phyloP scores from a whole-genome alignment of 1,140 invertebrate genomes.

The Drosophila nasuta region DNA sequence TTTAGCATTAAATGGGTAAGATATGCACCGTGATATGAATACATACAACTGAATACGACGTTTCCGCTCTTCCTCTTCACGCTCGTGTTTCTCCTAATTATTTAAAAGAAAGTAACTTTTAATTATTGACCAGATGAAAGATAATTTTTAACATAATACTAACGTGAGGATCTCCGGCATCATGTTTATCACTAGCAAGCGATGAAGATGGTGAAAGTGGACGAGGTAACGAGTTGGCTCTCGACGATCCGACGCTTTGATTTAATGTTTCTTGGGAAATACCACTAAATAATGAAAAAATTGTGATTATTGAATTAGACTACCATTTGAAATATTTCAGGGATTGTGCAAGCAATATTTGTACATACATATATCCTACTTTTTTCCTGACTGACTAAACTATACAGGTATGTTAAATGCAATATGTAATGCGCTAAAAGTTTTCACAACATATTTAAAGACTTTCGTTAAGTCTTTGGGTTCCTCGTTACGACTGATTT shows the following conservation, averaged over 20 bases:
- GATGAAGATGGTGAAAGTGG: constrained; percentile 94
- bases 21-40: constrained; percentile 98
- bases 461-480: no score
- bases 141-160: constrained; percentile 37
- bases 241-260: constrained; percentile 86
- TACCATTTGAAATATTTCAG: constrained; percentile 39
- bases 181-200: constrained; percentile 91
- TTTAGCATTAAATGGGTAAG: constrained; percentile 99
- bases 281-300: constrained; percentile 88
- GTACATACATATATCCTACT: no score
- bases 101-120: not conserved
- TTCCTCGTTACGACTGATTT: no score
- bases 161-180: constrained; percentile 81
- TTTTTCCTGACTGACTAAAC: no score
- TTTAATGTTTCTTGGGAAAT: constrained; percentile 88
- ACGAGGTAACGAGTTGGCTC: constrained; percentile 89
- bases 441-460: no score
- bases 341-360: no score
- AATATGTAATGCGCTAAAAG: no score
- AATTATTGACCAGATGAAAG: not conserved
- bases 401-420: no score
- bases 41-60: constrained; percentile 98
- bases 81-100: constrained; percentile 91
- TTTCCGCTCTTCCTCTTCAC: constrained; percentile 97
- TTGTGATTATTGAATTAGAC: constrained; percentile 65